phyloP scores from a whole-genome alignment of 1,140 invertebrate species.

The Bombus affinis region DNA sequence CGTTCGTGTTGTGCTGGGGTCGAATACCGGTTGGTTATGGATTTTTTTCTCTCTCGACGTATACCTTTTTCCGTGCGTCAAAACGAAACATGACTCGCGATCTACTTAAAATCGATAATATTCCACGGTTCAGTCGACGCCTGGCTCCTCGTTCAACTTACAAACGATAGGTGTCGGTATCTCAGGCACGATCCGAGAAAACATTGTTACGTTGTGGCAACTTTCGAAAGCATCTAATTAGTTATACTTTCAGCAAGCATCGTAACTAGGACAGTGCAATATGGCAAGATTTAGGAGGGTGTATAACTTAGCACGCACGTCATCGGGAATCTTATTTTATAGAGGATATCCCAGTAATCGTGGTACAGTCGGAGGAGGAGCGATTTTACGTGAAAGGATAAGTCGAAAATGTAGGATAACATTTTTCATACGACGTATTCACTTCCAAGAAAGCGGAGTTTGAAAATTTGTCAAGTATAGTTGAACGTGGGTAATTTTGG shows the following conservation, averaged over 20 bases:
- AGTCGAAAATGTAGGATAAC: no score
- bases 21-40: neutral
- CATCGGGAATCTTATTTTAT: conserved; percentile 12
- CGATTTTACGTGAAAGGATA: no score
- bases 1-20: neutral
- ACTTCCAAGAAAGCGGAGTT: no score
- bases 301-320: neutral
- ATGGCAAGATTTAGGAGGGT: neutral
- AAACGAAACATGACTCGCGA: neutral
- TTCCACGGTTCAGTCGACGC: conserved; percentile 12
- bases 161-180: neutral
- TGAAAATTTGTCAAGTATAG: no score
- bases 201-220: conserved; percentile 59
- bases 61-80: neutral
- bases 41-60: neutral
- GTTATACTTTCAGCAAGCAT: conserved; percentile 65
- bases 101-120: neutral
- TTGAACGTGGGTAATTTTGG: no score
- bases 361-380: no score
- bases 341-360: no score
- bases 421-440: no score
- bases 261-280: conserved; percentile 55
- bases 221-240: conserved; percentile 69
- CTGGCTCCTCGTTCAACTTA: neutral
- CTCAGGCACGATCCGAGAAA: conserved; percentile 37